These are phyloP conservation scores for Eurystomus glaucurus DNA, from an alignment of 2,797 vertebrate species.

Conservation along the genomic window DNA sequence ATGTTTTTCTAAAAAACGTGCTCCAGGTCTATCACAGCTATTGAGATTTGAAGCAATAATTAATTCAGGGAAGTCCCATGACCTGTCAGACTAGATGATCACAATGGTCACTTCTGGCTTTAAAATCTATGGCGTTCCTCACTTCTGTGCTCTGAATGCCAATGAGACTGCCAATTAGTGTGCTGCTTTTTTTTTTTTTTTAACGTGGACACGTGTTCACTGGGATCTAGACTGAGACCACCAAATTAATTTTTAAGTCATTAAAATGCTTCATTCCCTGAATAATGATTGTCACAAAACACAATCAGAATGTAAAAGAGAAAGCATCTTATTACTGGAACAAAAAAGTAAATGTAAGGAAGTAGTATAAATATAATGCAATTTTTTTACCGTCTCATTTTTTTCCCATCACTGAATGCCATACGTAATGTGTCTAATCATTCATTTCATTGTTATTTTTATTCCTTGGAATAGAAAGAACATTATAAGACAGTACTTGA, in stretches of 20 bases:
- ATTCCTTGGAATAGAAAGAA: not conserved
- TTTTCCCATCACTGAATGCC: not conserved
- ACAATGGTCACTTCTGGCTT: constrained; percentile 70
- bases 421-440: not conserved
- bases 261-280: constrained; percentile 59
- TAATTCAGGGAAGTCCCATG: constrained; percentile 47
- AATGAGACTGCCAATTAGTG: constrained; percentile 77
- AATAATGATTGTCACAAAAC: constrained; percentile 62
- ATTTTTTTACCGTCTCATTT: not conserved
- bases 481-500: not conserved
- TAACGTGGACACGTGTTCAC: constrained; percentile 22
- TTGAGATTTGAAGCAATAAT: constrained; percentile 34
- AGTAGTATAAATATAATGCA: not conserved
- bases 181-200: not conserved
- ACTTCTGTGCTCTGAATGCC: constrained; percentile 68
- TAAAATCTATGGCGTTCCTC: constrained; percentile 46
- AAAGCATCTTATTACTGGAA: constrained; percentile 30
- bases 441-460: constrained; percentile 23
- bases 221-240: constrained; percentile 45
- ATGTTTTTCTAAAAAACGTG: not conserved
- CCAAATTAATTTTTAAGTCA: constrained; percentile 77
- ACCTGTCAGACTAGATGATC: constrained; percentile 57
- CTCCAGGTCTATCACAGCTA: not conserved
- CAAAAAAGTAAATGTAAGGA: constrained; percentile 4
- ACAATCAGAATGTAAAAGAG: constrained; percentile 42